phyloP scores from a whole-genome alignment of 2,113 vertebrate genomes.

The Dermatemys mawii region DNA sequence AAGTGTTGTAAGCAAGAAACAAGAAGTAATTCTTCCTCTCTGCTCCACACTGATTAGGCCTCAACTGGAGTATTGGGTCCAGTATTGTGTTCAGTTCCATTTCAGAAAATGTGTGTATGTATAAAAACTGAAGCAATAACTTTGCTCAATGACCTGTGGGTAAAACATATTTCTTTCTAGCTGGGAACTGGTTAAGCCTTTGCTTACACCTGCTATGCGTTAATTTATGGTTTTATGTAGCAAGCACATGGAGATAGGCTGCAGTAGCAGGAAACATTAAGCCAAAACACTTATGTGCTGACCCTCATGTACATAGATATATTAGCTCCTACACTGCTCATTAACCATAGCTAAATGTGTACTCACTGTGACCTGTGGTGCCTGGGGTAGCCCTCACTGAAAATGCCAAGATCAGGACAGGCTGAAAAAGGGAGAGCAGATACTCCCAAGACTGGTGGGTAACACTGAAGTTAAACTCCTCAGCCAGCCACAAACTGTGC shows the following conservation, averaged over 20 bases:
- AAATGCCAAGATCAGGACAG: no score
- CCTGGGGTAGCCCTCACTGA: no score
- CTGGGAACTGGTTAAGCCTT: background rate
- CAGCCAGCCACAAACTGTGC: no score
- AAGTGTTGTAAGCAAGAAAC: no score
- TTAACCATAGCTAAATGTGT: background rate
- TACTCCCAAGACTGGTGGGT: no score
- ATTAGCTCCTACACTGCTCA: background rate
- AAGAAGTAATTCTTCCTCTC: no score
- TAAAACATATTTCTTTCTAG: background rate
- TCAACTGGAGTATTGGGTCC: no score
- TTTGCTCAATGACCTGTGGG: background rate
- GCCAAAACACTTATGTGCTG: background rate
- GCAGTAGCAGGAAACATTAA: background rate
- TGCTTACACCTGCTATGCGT: background rate
- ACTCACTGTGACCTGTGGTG: no score
- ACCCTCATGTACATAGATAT: background rate
- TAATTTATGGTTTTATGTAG: background rate
- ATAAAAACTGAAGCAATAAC: background rate
- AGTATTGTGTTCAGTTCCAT: no score
- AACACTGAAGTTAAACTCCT: no score
- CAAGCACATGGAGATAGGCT: background rate
- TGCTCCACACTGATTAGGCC: no score
- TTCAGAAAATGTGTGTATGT: background rate
- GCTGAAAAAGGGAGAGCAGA: no score